A percentile compares a stretch with the other conserved stretches of the same genome.
phyloP scores from a whole-genome alignment of 2,797 vertebrate species.

The Gouania willdenowi region DNA sequence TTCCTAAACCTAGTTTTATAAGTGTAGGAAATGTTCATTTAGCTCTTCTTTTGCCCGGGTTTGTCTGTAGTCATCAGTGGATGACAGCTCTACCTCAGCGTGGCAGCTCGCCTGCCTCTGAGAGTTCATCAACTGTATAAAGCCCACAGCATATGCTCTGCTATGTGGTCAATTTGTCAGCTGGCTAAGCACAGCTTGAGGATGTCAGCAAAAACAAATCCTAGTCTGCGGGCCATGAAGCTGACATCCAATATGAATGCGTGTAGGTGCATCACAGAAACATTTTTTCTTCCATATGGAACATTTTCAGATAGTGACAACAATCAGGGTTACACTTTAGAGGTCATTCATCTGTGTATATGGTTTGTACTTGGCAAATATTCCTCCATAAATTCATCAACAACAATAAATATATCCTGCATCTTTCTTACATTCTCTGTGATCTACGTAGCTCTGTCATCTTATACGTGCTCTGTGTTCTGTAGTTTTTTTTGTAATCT shows the following conservation, averaged over 20 bases:
- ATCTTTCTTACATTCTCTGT: not conserved
- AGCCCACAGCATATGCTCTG: slow-evolving; percentile 25
- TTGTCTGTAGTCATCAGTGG: slow-evolving; percentile 6
- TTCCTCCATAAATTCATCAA: too few relatives aligned
- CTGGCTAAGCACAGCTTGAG: slow-evolving; percentile 43
- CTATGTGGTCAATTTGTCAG: slow-evolving; percentile 44
- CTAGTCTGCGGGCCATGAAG: slow-evolving; percentile 11
- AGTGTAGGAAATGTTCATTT: too few relatives aligned
- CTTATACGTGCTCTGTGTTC: slow-evolving; percentile 6
- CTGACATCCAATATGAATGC: slow-evolving; percentile 5
- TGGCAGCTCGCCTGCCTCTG: slow-evolving; percentile 19
- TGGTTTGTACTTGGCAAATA: too few relatives aligned
- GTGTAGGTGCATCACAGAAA: not conserved
- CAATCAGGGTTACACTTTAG: too few relatives aligned
- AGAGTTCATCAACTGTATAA: slow-evolving; percentile 33
- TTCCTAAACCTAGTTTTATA: too few relatives aligned
- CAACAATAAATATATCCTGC: too few relatives aligned
- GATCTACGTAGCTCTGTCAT: not conserved
- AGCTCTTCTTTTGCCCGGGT: too few relatives aligned
- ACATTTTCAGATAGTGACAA: too few relatives aligned
- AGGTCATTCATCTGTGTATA: too few relatives aligned
- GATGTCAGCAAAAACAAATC: slow-evolving; percentile 21
- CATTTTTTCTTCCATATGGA: not conserved
- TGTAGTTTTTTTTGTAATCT: not conserved
- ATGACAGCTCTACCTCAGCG: slow-evolving; percentile 24